Evolutionary conservation across 2,888 invertebrate species (phyloP).

Genomic region (Callosobruchus maculatus): DNA sequence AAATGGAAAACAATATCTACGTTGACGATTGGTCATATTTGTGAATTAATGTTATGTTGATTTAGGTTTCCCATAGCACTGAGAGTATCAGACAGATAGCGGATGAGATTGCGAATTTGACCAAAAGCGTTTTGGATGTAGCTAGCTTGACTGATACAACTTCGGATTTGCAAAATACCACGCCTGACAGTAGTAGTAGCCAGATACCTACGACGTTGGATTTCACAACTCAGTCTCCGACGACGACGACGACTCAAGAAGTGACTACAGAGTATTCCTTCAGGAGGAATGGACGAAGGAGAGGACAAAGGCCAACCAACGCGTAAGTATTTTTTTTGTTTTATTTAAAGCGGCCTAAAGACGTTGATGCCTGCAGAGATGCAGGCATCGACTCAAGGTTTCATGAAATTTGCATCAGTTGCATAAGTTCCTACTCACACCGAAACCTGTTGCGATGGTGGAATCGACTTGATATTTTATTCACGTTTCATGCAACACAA

Average conservation of each 20-base stretch:
- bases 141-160: background rate
- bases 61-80: background rate
- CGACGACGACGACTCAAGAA: background rate
- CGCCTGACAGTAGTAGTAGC: background rate
- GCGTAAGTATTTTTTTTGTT: background rate
- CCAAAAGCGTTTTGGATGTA: background rate
- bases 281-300: background rate
- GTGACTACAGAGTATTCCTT: background rate
- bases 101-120: background rate
- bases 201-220: background rate
- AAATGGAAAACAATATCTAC: too few relatives aligned
- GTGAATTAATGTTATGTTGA: background rate
- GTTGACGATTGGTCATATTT: background rate
- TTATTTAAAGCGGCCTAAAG: too few relatives aligned
- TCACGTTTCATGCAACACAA: too few relatives aligned
- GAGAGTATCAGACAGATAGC: background rate
- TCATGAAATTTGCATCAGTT: too few relatives aligned
- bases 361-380: too few relatives aligned
- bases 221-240: background rate
- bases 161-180: background rate
- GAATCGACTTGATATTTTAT: too few relatives aligned
- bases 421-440: too few relatives aligned
- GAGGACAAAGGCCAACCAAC: background rate
- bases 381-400: too few relatives aligned
- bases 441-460: too few relatives aligned